Conservation (phyloP, 2,888 invertebrate species). For the Papilio protenor region DNA sequence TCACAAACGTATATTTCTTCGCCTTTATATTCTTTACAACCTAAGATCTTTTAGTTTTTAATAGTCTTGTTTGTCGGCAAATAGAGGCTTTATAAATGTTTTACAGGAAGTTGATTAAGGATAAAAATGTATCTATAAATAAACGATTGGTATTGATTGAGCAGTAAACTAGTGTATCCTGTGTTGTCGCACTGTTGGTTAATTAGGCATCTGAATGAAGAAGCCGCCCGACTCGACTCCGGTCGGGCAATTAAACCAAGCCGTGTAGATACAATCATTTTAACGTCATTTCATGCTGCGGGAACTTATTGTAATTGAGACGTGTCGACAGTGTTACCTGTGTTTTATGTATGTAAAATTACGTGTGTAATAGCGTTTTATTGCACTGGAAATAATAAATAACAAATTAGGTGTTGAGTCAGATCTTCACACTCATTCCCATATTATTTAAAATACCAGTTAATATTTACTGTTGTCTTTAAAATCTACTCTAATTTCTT, state of each 20-base stretch:
- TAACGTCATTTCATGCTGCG: slow-evolving; percentile 8
- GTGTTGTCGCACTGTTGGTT: slow-evolving; percentile 20
- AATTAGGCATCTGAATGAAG: slow-evolving; percentile 36
- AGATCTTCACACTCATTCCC: background rate
- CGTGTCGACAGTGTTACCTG: background rate
- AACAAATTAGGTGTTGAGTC: background rate
- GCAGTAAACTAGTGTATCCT: background rate
- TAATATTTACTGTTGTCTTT: no score
- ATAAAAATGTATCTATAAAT: slow-evolving; percentile 8
- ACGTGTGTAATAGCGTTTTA: background rate
- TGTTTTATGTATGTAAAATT: background rate
- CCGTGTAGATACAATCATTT: background rate
- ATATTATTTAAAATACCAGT: background rate
- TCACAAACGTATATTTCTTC: no score
- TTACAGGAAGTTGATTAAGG: background rate
- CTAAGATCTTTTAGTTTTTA: background rate
- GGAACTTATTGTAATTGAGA: slow-evolving; percentile 4
- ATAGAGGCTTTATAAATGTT: background rate
- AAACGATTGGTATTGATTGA: background rate
- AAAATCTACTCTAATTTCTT: no score
- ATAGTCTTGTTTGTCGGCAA: background rate
- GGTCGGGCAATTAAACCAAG: slow-evolving; percentile 18
- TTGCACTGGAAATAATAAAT: background rate
- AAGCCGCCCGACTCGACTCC: slow-evolving; percentile 31
- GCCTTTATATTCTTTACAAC: background rate